phyloP scores from a whole-genome alignment of 35 echinoderm and acorn worm species.

The Lytechinus pictus region DNA sequence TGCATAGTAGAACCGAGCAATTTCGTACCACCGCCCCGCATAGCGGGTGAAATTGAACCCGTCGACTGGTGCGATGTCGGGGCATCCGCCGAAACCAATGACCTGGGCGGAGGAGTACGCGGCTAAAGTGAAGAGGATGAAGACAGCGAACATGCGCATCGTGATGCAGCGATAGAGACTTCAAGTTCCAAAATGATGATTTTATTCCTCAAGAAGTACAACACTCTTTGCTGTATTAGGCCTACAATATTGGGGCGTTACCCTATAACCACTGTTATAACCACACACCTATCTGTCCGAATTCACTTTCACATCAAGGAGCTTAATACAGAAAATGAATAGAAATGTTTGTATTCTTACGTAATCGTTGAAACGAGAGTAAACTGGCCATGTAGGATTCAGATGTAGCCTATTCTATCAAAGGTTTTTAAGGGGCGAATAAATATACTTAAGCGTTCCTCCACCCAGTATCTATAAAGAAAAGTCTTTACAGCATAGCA shows the following conservation, averaged over 20 bases:
- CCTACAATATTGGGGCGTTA: neutral
- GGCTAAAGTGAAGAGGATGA: neutral
- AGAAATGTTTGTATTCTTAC: neutral
- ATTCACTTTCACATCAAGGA: neutral
- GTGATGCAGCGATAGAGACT: neutral
- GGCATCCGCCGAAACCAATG: slow-evolving; percentile 26
- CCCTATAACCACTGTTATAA: too few relatives aligned
- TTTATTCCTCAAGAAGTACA: neutral
- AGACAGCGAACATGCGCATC: neutral
- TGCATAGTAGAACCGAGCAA: slow-evolving; percentile 1
- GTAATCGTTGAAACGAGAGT: neutral
- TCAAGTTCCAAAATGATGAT: neutral
- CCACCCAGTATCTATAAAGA: too few relatives aligned
- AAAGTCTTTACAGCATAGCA: too few relatives aligned
- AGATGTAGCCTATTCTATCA: too few relatives aligned
- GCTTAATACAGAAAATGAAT: neutral
- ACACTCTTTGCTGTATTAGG: neutral
- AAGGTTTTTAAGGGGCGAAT: too few relatives aligned
- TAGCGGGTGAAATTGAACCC: neutral
- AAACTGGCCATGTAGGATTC: neutral
- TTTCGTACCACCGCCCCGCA: slow-evolving; percentile 15
- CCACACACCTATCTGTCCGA: neutral
- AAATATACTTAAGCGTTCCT: too few relatives aligned
- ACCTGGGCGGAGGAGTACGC: slow-evolving; percentile 18
- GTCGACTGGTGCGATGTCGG: neutral